Evolutionary conservation across 1,140 invertebrate genomes (phyloP), one percentile per base, ranked within the genome.

Genomic region (Lasioglossum baleicum): DNA sequence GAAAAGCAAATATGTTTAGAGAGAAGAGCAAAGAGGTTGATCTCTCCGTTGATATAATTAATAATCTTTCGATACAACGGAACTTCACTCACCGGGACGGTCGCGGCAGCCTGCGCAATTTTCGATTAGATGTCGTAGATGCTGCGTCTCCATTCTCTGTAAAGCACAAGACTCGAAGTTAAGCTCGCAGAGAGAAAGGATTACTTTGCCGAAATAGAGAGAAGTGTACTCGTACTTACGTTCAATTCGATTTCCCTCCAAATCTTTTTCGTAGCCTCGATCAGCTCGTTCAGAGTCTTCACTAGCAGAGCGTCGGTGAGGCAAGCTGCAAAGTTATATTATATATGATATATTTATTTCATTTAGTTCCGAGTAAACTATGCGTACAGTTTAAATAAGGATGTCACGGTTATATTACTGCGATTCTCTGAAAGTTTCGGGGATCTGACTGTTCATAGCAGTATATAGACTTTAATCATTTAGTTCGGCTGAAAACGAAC

Each of bases 261-360:
- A 58, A 89, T 65, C 48, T 95, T 92, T 88, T 96, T 96, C 26
- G 97, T 94, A 35, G 95, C 94, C 75, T 95, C 94, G 81, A 97
- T 96, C 63, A 98, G 93, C 83, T 96, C 95, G 88, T 96, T 96
- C 61, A 97, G 88, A 4, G 95, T 95, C 90, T 95, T 95, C n/a
- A 94, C 91, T 74, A 96, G 92, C 70, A 95, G 90, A 84, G 94
- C 93, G 85, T 95, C 96, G 17, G 87, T 90, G 42, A 91, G 78
- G 17, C 92, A 93, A 61, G 88, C 92, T 96, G 88, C 13, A 93
- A 93, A 79, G 84, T 26, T 26, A 26, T 26, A 26, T 26, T 1
- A n/a, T n/a, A n/a, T n/a, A n/a, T n/a, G n/a, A n/a, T n/a, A n/a
- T n/a, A 1, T 26, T 26, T 26, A 1, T 26, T 26, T 26, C 26